Percentiles rank a stretch among this genome's conserved stretches.
Evolutionary conservation across 35 echinoderm and acorn worm genomes (phyloP).

Genomic region (Ophioderma brevispina): DNA sequence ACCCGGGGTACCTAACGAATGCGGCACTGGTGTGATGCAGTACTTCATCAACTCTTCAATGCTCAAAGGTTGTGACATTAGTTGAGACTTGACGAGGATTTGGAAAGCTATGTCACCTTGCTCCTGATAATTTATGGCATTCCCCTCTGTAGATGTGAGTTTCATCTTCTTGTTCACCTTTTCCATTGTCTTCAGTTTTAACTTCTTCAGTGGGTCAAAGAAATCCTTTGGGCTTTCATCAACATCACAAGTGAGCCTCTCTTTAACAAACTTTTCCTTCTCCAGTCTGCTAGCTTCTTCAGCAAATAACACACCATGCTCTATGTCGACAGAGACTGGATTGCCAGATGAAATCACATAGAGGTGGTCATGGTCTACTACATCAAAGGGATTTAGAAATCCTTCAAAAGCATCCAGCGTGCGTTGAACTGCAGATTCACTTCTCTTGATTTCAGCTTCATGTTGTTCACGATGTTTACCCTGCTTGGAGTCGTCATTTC

Average conservation of each 20-base stretch:
- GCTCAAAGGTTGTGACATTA: constrained; percentile 14
- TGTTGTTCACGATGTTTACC: not conserved
- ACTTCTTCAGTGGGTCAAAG: constrained; percentile 72
- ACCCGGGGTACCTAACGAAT: constrained; percentile 50
- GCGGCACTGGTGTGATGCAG: constrained; percentile 62
- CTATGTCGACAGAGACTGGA: not conserved
- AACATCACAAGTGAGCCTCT: constrained; percentile 19
- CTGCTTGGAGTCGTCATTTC: not conserved
- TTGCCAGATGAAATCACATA: constrained; percentile 29
- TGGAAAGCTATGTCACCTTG: constrained; percentile 59
- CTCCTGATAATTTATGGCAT: constrained; percentile 32
- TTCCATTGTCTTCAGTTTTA: constrained; percentile 56
- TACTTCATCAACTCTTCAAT: constrained; percentile 65
- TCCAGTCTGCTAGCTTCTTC: constrained; percentile 22
- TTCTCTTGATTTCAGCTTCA: not conserved
- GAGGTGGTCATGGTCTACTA: constrained; percentile 2
- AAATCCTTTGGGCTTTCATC: constrained; percentile 30
- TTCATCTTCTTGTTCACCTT: constrained; percentile 47
- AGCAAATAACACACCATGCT: not conserved
- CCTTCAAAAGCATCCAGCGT: constrained; percentile 3
- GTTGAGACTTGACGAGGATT: constrained; percentile 49
- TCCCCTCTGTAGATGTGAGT: constrained; percentile 38
- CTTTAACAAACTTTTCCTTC: constrained; percentile 52
- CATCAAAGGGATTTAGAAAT: constrained; percentile 24
- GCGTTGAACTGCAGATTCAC: not conserved